Base-by-base conservation (phyloP, 2,113 vertebrate species). In the Festucalex cinctus region DNA sequence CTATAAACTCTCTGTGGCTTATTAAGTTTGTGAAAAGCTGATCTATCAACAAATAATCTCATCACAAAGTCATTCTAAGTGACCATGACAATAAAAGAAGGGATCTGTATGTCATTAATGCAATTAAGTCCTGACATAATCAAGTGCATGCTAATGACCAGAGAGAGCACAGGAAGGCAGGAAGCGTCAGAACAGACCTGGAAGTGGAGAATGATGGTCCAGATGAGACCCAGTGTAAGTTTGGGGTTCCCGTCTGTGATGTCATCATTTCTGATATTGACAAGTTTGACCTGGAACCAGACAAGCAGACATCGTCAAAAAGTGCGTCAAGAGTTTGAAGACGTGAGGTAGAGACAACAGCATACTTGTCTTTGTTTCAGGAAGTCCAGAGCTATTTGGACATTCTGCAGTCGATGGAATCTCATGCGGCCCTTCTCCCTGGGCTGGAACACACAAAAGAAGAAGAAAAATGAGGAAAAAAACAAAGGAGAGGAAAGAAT, bases 201-300 rank as follows among this genome's bases (percentile, higher is more conserved):
- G 90, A 99, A 99, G 87, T 98, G 97, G 49, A 99, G 94, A 87
- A 99, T 99, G 89, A 99, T 98, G 54, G 97, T 99, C 97, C 97
- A 99, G 83, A 99, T 99, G 79, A 99, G 93, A 48, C 97, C 97
- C 70, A 99, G 82, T 5, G 97, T 99, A 77, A 99, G 91, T 83
- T 99, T 99, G 74, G 97, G 97, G 83, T 99, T 99, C 48, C 96
- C 97, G 0, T 99, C 97, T 0, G 97, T 98, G 85, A 99, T 99
- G 91, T 99, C 97, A 81, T 99, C 97, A 0, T 99, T 99, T 66
- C 97, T 92, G 63, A 99, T 99, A 79, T 99, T 99, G 81, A 99
- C 97, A 72, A 99, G 90, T 76, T 98, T 99, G 89, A 98, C 96
- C 96, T 99, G 83, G 28, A 79, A 73, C 39, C 14, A 5, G 24